A percentile compares a stretch with the other conserved stretches of the same genome.
Conservation (phyloP, 1,140 invertebrate genomes). For the Anoplolepis gracilipes region DNA sequence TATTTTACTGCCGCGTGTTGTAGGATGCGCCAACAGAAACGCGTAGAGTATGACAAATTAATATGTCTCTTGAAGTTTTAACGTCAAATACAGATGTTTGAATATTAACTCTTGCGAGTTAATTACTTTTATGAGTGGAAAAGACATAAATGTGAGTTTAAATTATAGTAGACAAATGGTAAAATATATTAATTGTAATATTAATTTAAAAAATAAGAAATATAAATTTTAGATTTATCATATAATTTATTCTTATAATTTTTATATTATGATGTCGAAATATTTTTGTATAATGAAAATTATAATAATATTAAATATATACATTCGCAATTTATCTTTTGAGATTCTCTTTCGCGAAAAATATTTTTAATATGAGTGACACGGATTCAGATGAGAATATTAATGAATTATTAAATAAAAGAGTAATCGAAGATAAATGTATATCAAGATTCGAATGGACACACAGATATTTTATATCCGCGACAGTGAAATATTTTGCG, state of each 20-base stretch:
- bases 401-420: background rate
- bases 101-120: background rate
- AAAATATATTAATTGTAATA: background rate
- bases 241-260: no score
- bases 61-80: constrained; percentile 27
- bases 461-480: background rate
- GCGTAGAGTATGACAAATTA: background rate
- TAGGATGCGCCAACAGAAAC: background rate
- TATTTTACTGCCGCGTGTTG: background rate
- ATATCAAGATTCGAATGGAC: background rate
- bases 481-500: constrained; percentile 15
- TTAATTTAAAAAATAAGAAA: background rate
- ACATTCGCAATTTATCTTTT: background rate
- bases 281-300: no score
- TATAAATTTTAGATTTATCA: background rate
- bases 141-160: background rate
- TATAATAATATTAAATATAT: background rate
- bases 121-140: background rate
- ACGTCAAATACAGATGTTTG: background rate
- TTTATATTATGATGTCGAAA: no score
- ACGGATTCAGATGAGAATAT: background rate
- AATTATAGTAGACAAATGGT: background rate
- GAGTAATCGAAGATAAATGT: constrained; percentile 8
- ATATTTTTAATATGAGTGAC: background rate
- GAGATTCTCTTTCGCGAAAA: background rate